Base-by-base conservation (phyloP, 2,113 vertebrate species). In the Channa maculata region DNA sequence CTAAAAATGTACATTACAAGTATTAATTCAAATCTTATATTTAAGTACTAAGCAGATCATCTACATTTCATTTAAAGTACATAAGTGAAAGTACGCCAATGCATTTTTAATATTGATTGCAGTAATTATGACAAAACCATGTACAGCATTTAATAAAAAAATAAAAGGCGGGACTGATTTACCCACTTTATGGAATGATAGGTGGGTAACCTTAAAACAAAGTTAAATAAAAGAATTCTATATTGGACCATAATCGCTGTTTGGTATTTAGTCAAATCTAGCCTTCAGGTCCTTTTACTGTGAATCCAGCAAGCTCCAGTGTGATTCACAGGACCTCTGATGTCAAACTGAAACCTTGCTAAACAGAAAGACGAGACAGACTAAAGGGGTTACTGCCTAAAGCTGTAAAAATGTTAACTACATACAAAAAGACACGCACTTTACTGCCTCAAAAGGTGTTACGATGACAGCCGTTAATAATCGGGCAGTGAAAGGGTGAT, bases 281-380 rank as follows among this genome's bases (percentile, higher is more conserved):
- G 34, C 39, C 8, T 76, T 69, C 9, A 6, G 51, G 48, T 9
- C 5, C 11, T 62, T 87, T 15, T 55, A 14, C 65, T 0, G 37
- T 75, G 8, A 73, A 8, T 80, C 50, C 59, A 59, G 54, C 63
- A 0, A 52, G 50, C 61, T 55, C 13, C 34, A 10, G 8, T 43
- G 43, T 77, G 69, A 77, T 52, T 86, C 75, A 71, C 49, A 12
- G 65, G 75, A 67, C 64, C 61, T 59, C 63, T 62, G 58, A 75
- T 68, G 65, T 80, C 57, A 71, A 37, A 51, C 39, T 64, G 39
- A 73, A 84, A 78, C 75, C 74, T 69, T 65, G 65, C 71, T 52
- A 67, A 61, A 66, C n/a, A 5, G 60, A 70, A 15, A 72, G 49
- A 9, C 54, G 55, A 41, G 60, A 44, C 11, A 2, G 34, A 39